phyloP scores from a whole-genome alignment of 2,888 invertebrate species.

The Athripsodes cinereus region DNA sequence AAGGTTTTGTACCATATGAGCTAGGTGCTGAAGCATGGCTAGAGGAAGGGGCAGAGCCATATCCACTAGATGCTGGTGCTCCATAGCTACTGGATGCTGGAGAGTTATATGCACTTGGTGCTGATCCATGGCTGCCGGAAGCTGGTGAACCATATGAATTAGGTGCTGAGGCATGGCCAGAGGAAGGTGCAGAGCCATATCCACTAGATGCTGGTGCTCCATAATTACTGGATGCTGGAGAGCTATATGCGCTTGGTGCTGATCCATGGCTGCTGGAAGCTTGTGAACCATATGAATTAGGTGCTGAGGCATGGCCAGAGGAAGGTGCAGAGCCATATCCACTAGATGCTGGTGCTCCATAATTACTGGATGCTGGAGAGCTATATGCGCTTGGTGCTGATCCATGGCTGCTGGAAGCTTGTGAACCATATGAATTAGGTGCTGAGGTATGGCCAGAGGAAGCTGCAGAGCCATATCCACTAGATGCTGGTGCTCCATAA shows the following conservation, averaged over 20 bases:
- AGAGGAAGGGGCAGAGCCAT: background rate
- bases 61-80: background rate
- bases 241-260: background rate
- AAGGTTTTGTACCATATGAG: background rate
- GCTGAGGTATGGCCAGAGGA: background rate
- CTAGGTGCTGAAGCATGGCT: background rate
- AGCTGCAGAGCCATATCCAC: background rate
- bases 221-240: background rate
- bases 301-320: background rate
- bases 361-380: background rate
- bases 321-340: background rate
- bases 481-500: background rate
- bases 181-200: background rate
- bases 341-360: background rate
- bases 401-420: background rate
- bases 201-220: background rate
- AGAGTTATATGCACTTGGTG: no score
- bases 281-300: background rate
- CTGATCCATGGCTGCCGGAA: background rate
- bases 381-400: background rate
- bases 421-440: background rate
- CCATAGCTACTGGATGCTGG: background rate
- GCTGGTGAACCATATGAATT: background rate
- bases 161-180: background rate
- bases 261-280: background rate